Percentiles rank a stretch among this genome's conserved stretches.
Evolutionary conservation across 2,888 invertebrate genomes (phyloP).

Genomic region (Oligia fasciuncula): DNA sequence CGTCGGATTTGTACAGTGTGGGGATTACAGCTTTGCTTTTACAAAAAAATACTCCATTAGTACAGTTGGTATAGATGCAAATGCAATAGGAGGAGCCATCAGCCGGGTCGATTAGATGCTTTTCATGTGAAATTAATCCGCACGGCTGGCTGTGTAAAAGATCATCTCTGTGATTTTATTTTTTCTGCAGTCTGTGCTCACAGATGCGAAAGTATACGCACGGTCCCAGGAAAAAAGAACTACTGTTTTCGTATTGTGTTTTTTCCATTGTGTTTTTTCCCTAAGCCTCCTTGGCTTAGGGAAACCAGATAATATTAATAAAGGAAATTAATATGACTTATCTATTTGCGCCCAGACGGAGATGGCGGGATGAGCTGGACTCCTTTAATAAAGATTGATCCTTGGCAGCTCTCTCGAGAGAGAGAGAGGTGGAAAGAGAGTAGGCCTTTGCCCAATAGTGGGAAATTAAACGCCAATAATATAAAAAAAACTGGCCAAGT

Average conservation of each 20-base stretch:
- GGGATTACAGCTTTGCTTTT: constrained; percentile 3
- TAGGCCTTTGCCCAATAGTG: too few relatives aligned
- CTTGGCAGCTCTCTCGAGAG: too few relatives aligned
- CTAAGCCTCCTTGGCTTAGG: background rate
- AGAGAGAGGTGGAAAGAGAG: too few relatives aligned
- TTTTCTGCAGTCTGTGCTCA: background rate
- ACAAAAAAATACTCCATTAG: constrained; percentile 6
- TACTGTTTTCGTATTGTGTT: background rate
- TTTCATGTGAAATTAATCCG: constrained; percentile 14
- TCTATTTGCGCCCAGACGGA: background rate
- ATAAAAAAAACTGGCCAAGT: too few relatives aligned
- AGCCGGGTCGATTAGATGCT: constrained; percentile 3
- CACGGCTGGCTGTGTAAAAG: constrained; percentile 17
- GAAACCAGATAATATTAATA: background rate
- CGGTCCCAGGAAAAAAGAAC: background rate
- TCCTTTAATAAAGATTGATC: too few relatives aligned
- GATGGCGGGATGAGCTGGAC: too few relatives aligned
- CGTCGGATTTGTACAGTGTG: constrained; percentile 7
- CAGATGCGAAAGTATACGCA: too few relatives aligned
- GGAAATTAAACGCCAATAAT: too few relatives aligned
- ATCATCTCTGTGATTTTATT: background rate
- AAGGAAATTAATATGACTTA: background rate
- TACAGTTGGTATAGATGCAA: constrained; percentile 1
- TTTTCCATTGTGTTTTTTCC: background rate
- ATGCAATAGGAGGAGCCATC: constrained; percentile 25